Evolutionary conservation across 1,140 invertebrate genomes (phyloP), one percentile per base, ranked within the genome.

Genomic region (Cydia amplana): DNA sequence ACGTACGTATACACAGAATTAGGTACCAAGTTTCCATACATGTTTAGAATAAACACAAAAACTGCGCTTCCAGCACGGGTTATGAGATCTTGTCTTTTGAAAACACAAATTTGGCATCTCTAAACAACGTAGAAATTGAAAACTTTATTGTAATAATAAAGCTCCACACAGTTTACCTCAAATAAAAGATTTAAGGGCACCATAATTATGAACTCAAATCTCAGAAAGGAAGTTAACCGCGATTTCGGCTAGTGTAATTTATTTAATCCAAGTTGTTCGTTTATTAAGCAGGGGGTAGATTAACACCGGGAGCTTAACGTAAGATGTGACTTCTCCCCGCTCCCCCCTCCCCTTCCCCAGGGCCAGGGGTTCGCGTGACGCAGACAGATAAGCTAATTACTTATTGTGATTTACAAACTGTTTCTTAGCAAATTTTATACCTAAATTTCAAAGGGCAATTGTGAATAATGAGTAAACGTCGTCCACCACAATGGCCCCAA

Each of bases 381-480:
- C 77, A 74, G 76, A 84, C 82, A 88, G 86, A 90, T 87, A 88
- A 89, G 87, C 83, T 90, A 86, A 87, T 88, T 91, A 87, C 83
- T 87, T 86, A 85, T 87, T 87, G 85, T 87, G 83, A 85, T 84
- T 85, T 84, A 83, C 65, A 79, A 83, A 86, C 82, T 78, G 80
- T 81, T 83, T 80, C 79, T 76, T 75, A 74, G 75, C 74, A 78
- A 85, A 86, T 86, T 86, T 86, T 86, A 85, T 82, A 81, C 82
- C 74, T 83, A 83, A 83, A 83, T 85, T 83, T 82, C 81, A 79
- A 65, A 76, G 76, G 81, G 78, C 80, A 79, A 85, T 85, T 81
- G 82, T 82, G 84, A 87, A 86, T 86, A 89, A 87, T 82, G 79
- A 82, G 82, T 82, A 79, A 82, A 79, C 81, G 77, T 80, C 83